A percentile compares a stretch with the other conserved stretches of the same genome.
Evolutionary conservation across 1,140 invertebrate species (phyloP).

Genomic region (Achroia grisella): DNA sequence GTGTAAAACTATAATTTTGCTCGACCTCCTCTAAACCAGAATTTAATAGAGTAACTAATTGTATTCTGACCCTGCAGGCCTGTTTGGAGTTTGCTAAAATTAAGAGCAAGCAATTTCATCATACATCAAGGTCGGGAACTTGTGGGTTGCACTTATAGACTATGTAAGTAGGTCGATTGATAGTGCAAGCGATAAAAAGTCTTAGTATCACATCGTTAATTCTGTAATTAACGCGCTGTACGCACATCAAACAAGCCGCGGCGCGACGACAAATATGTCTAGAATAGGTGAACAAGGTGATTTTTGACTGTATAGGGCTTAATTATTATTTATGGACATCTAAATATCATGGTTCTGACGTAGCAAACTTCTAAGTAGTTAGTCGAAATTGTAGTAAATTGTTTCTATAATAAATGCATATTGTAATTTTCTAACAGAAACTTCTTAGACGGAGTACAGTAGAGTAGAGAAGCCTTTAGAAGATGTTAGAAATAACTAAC

Average conservation of each 20-base stretch:
- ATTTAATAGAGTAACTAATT: conserved; percentile 6
- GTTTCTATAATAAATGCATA: too few relatives aligned
- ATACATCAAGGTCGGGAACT: conserved; percentile 37
- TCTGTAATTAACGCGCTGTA: conserved; percentile 47
- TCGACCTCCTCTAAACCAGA: neutral
- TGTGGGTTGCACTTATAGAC: conserved; percentile 12
- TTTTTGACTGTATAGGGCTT: conserved; percentile 1
- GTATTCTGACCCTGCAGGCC: conserved; percentile 19
- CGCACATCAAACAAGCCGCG: conserved; percentile 45
- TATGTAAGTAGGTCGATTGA: conserved; percentile 37
- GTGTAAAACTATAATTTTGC: too few relatives aligned
- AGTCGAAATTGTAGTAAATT: too few relatives aligned
- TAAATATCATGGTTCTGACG: too few relatives aligned
- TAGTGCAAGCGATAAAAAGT: conserved; percentile 53
- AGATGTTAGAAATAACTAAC: too few relatives aligned
- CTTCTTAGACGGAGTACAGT: too few relatives aligned
- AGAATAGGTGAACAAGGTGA: neutral
- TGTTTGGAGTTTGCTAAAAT: conserved; percentile 39
- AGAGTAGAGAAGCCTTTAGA: too few relatives aligned
- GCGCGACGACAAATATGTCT: conserved; percentile 26
- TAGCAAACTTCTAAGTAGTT: too few relatives aligned
- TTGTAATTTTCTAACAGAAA: too few relatives aligned
- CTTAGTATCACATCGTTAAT: conserved; percentile 47
- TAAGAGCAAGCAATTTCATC: conserved; percentile 17
- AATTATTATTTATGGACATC: neutral